These are phyloP conservation scores for Peromyscus attwateri DNA, from an alignment of 2,797 vertebrate species.

Conservation along the genomic window DNA sequence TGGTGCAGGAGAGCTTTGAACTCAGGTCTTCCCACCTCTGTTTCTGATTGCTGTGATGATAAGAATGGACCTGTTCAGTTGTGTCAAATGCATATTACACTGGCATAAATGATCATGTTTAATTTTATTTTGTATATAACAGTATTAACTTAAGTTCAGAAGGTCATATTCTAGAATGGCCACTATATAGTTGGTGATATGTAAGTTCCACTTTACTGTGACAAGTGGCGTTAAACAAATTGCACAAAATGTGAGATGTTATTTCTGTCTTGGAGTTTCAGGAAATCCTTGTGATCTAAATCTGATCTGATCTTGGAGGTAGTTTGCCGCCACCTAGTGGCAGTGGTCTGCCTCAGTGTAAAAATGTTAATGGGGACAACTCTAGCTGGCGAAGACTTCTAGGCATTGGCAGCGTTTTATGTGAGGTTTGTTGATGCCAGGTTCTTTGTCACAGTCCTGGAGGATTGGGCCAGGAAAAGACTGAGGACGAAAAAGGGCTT, in stretches of 20 bases:
- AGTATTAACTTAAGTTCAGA: constrained; percentile 22
- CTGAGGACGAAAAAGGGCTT: constrained; percentile 14
- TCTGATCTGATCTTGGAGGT: not conserved
- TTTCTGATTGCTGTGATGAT: not conserved
- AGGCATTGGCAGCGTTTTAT: constrained; percentile 62
- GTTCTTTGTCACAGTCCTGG: constrained; percentile 54
- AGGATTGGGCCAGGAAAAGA: not conserved
- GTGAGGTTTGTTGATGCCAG: constrained; percentile 50
- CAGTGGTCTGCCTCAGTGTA: constrained; percentile 27
- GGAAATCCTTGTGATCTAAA: not conserved
- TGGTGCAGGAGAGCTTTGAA: not conserved
- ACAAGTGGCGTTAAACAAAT: constrained; percentile 15
- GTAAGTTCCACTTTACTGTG: not conserved
- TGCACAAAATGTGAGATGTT: constrained; percentile 42
- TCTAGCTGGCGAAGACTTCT: constrained; percentile 25
- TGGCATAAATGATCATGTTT: constrained; percentile 47
- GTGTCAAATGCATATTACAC: constrained; percentile 41
- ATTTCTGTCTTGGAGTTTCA: constrained; percentile 11
- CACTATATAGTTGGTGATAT: constrained; percentile 18
- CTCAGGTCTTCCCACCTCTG: not conserved
- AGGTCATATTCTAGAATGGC: constrained; percentile 40
- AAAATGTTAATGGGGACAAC: constrained; percentile 26
- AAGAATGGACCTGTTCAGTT: not conserved
- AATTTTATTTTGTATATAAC: constrained; percentile 13
- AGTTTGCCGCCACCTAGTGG: constrained; percentile 75